Conservation (phyloP, 2,888 invertebrate genomes). For the Scotopteryx bipunctaria region DNA sequence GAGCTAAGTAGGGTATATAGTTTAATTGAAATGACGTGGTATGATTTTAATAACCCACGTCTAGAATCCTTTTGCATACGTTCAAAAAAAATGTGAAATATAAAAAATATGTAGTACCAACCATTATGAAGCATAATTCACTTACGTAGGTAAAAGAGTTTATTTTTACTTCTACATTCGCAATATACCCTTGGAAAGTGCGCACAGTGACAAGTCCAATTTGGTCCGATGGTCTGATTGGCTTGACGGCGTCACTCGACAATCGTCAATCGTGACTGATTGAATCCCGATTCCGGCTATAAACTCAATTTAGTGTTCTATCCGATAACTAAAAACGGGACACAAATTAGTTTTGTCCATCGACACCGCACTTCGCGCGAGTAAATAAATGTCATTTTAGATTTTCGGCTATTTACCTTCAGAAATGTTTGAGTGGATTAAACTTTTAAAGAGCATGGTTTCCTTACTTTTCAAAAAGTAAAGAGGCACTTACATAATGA, state of each 20-base stretch:
- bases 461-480: constrained; percentile 1
- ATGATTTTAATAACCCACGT: too few species aligned
- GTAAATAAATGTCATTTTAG: constrained; percentile 10
- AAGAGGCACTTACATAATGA: not conserved
- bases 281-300: constrained; percentile 63
- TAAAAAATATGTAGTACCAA: too few species aligned
- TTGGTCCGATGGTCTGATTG: constrained; percentile 66
- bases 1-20: too few species aligned
- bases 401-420: constrained; percentile 3
- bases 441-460: not conserved
- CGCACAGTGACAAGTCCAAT: constrained; percentile 60
- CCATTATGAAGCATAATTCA: too few species aligned
- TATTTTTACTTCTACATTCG: too few species aligned
- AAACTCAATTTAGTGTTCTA: constrained; percentile 61
- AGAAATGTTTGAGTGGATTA: not conserved
- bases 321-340: constrained; percentile 48
- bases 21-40: too few species aligned
- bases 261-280: constrained; percentile 62
- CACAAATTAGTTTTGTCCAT: constrained; percentile 44
- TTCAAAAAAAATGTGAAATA: too few species aligned
- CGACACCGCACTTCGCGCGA: constrained; percentile 7
- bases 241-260: constrained; percentile 58
- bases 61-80: too few species aligned
- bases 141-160: too few species aligned
- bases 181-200: constrained; percentile 5